phyloP scores from a whole-genome alignment of 2,888 invertebrate genomes.

The Apomyelois bistriatella region DNA sequence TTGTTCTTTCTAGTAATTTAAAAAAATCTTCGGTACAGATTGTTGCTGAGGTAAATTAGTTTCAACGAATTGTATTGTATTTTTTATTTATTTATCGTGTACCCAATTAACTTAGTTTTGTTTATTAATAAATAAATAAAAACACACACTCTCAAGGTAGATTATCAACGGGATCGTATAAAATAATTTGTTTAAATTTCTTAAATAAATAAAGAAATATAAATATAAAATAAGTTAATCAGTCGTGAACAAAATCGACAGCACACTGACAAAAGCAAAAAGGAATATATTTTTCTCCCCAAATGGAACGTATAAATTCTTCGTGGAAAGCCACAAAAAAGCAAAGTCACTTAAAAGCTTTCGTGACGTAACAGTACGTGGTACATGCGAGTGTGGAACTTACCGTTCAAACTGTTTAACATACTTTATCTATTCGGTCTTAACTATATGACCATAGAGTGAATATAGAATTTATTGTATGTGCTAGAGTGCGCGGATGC shows the following conservation, averaged over 20 bases:
- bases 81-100: no score
- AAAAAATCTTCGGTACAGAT: no score
- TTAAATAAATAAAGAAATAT: no score
- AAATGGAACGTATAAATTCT: conserved; percentile 5
- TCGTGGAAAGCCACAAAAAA: not conserved
- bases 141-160: no score
- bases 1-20: no score
- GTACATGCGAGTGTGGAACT: not conserved
- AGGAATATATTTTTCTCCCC: not conserved
- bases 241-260: not conserved
- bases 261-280: not conserved
- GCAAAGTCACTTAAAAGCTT: conserved; percentile 8
- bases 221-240: not conserved
- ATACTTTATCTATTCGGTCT: conserved; percentile 1
- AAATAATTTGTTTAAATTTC: no score
- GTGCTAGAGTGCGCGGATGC: not conserved
- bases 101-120: no score
- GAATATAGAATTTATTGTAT: not conserved
- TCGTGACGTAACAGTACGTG: not conserved
- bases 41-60: no score
- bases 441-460: not conserved
- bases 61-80: no score
- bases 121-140: no score
- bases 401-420: not conserved
- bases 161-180: no score